Evolutionary conservation across 2,888 invertebrate genomes (phyloP), one percentile per base, ranked within the genome.

Genomic region (Elysia crispata): DNA sequence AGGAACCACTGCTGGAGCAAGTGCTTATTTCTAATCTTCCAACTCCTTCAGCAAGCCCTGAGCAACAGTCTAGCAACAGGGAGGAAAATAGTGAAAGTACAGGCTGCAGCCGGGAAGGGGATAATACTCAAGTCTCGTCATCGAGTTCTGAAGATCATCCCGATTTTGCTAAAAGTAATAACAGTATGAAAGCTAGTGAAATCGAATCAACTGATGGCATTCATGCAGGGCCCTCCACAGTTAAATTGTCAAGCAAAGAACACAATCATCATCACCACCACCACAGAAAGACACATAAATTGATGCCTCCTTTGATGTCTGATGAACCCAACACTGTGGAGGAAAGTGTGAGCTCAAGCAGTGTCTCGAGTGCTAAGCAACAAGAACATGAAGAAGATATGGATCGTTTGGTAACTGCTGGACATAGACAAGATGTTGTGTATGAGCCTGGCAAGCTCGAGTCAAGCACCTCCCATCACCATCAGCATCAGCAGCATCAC

Each of bases 1-100:
- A 76, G 25, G 79, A 79, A 13, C 70, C 83, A 13, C 83, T 75
- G 1, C 30, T 79, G 31, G 57, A 23, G 33, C 75, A 79, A 41
- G 49, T 79, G 18, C 13, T 33, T 6, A 25, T 79, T 49, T 79
- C 79, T 13, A 60, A 23, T 67, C 75, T 79, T 33, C 79, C 79
- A 5, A 75, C 79, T 1, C 79, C 79, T 23, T 69, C 79, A 0
- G 41, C 49, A 25, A 79, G 79, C 15, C 79, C 79, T n/a, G 31
- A 69, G 23, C 73, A 64, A 23, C 8, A 15, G 60, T 20, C 20
- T 60, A 6, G n/a, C 60, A 20, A 60, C 60, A 23, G 3, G 3
- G 20, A 23, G 60, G n/a, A 20, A 23, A 23, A 6, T 23, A 6
- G 6, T 20, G 20, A 5, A 8, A 60, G 8, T 60, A 15, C 23